phyloP scores from a whole-genome alignment of 1,140 invertebrate genomes.

The Lysiphlebus fabarum region DNA sequence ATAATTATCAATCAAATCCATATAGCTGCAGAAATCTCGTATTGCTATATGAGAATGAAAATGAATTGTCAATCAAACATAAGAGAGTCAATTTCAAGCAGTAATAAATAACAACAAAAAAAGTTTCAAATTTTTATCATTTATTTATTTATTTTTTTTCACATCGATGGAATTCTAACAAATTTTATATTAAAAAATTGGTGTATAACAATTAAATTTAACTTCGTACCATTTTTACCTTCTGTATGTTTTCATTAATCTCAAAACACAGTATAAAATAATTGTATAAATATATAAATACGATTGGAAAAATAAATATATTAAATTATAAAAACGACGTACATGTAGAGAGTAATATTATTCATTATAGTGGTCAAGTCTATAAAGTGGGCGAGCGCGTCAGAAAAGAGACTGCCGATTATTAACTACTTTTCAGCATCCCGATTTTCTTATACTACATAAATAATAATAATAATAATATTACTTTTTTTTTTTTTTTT shows the following conservation, averaged over 20 bases:
- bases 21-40: too few species aligned
- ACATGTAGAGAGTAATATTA: constrained; percentile 42
- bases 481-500: too few species aligned
- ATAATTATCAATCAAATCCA: too few species aligned
- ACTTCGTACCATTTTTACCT: constrained; percentile 19
- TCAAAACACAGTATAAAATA: constrained; percentile 52
- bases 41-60: too few species aligned
- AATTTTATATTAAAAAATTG: too few species aligned
- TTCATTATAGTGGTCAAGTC: constrained; percentile 40
- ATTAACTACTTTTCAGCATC: not conserved
- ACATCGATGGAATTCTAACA: too few species aligned
- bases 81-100: too few species aligned
- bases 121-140: too few species aligned
- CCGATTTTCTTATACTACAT: not conserved
- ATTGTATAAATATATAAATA: constrained; percentile 56
- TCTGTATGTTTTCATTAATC: constrained; percentile 16
- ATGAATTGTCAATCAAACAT: too few species aligned
- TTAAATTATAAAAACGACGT: constrained; percentile 48
- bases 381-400: constrained; percentile 31
- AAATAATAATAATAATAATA: not conserved
- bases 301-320: constrained; percentile 55
- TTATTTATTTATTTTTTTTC: too few species aligned
- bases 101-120: too few species aligned
- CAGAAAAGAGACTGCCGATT: not conserved
- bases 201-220: too few species aligned